Conservation (phyloP, 2,888 invertebrate species). For the Cephus sareptanus region DNA sequence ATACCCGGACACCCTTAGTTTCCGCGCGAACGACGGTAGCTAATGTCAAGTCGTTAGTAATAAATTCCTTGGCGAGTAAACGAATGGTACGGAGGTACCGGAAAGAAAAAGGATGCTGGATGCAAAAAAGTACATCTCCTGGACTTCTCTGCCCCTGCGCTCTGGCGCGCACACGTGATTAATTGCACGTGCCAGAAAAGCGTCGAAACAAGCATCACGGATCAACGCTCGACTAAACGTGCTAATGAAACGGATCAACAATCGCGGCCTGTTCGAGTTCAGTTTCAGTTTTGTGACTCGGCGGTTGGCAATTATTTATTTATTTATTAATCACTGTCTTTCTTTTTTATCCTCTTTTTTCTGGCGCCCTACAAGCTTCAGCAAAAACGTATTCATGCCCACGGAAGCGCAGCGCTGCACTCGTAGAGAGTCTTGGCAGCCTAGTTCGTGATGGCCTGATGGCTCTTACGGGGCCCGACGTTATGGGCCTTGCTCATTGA, state of each 20-base stretch:
- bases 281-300: not conserved
- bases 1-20: not conserved
- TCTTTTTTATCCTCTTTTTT: not conserved
- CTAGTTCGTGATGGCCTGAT: not conserved
- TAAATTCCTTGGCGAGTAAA: slow-evolving; percentile 9
- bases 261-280: slow-evolving; percentile 3
- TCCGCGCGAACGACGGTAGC: not conserved
- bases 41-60: slow-evolving; percentile 21
- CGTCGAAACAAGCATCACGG: slow-evolving; percentile 25
- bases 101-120: not conserved
- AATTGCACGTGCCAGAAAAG: slow-evolving; percentile 21
- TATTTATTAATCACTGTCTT: not conserved
- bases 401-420: not conserved
- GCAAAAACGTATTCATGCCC: slow-evolving; percentile 11
- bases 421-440: not conserved
- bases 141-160: not conserved
- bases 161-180: slow-evolving; percentile 7
- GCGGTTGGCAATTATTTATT: not conserved
- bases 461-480: not conserved
- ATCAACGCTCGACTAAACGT: slow-evolving; percentile 23
- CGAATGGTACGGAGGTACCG: not conserved
- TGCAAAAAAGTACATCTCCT: slow-evolving; percentile 1
- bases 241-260: slow-evolving; percentile 24
- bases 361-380: not conserved
- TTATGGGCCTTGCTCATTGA: slow-evolving; percentile 40